Base-by-base conservation (phyloP, 2,797 vertebrate species). In the Catamblyrhynchus diadema region DNA sequence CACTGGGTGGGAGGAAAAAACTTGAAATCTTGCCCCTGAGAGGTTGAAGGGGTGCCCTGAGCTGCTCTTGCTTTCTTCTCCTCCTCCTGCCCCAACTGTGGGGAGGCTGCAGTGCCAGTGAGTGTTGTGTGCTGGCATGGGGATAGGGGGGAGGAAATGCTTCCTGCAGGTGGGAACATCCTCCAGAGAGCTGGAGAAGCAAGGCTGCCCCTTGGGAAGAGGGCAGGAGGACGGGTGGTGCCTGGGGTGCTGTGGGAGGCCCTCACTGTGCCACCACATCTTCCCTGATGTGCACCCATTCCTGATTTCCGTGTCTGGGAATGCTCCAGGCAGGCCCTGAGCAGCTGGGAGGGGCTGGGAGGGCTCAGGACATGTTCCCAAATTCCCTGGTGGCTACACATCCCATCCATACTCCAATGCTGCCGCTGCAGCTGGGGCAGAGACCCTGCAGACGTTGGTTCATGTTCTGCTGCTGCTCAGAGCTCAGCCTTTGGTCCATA, bases 401-500 rank as follows among this genome's bases (percentile, higher is more conserved):
- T 32, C 51, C 73, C 2, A 0, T 6, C 85, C 2, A 0, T 3
- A 25, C 57, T 42, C 78, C 28, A 2, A 4, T 4, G 1, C 4
- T 30, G 47, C 51, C 2, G 0, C 69, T 60, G 64, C 9, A 44
- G 61, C 32, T 1, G 2, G 42, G 35, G 2, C 41, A 45, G 53
- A 39, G 70, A 56, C 41, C 44, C 42, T 0, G 1, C 33, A 33
- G 57, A 53, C 1, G 0, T 42, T 1, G 0, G 12, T 56, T 79
- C 20, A 0, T 24, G 18, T 41, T n/a, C 48, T 6, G 4, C 64
- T 37, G 62, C 51, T 0, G 0, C 47, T 53, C 53, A n/a, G 59
- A 80, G 72, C 61, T 90, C 9, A 1, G 65, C 44, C 57, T 74
- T 62, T 20, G 35, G 39, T 35, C 47, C 2, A 1, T 18, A 54